phyloP scores from a whole-genome alignment of 2,113 vertebrate genomes.

The Xiphophorus maculatus region DNA sequence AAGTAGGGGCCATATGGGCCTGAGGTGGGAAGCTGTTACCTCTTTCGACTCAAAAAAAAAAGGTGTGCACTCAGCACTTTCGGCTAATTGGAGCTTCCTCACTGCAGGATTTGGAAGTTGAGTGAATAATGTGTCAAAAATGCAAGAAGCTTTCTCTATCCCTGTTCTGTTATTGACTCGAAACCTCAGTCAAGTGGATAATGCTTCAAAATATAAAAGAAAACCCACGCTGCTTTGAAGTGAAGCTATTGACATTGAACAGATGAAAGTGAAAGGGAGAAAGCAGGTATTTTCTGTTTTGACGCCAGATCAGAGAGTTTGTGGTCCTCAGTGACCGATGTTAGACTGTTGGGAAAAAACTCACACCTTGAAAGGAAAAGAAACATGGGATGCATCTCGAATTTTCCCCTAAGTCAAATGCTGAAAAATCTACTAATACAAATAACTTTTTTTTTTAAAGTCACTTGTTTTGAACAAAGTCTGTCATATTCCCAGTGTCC shows the following conservation, averaged over 20 bases:
- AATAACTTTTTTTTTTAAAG: not conserved
- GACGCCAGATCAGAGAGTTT: conserved; percentile 63
- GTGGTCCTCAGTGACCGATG: conserved; percentile 52
- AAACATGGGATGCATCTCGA: conserved; percentile 24
- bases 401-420: conserved; percentile 21
- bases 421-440: not conserved
- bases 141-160: conserved; percentile 41
- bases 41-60: conserved; percentile 49
- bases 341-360: conserved; percentile 23
- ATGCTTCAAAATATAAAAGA: conserved; percentile 51
- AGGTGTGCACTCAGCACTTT: conserved; percentile 74
- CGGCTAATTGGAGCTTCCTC: conserved; percentile 78
- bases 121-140: conserved; percentile 71
- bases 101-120: conserved; percentile 73
- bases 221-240: conserved; percentile 24
- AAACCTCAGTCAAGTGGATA: conserved; percentile 71
- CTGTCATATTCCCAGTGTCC: too few species aligned
- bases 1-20: conserved; percentile 69
- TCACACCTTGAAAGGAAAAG: conserved; percentile 32
- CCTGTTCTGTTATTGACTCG: conserved; percentile 58
- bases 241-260: conserved; percentile 51
- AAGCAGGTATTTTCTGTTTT: conserved; percentile 62
- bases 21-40: conserved; percentile 69
- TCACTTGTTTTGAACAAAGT: too few species aligned
- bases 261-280: conserved; percentile 39